These are phyloP conservation scores for Clepsis dumicolana DNA, from an alignment of 2,888 invertebrate genomes.

Conservation along the genomic window DNA sequence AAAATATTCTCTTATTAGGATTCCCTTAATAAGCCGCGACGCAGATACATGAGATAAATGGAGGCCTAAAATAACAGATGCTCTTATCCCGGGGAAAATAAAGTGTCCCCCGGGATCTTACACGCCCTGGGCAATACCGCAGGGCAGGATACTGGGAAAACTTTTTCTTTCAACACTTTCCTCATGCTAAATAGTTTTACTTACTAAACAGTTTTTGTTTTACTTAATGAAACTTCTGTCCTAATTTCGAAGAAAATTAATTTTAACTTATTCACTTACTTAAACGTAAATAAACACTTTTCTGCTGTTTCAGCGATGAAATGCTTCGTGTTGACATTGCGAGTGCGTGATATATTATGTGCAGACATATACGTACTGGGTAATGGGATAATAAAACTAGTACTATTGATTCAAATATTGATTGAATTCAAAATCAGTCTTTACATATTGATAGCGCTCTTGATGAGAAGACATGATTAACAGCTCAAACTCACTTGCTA, in stretches of 20 bases:
- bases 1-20: not conserved
- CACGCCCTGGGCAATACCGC: constrained; percentile 15
- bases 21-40: not conserved
- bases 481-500: not conserved
- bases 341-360: too few species aligned
- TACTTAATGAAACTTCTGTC: not conserved
- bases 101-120: constrained; percentile 18
- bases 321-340: too few species aligned
- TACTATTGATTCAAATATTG: too few species aligned
- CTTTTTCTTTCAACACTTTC: not conserved
- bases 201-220: not conserved
- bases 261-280: not conserved
- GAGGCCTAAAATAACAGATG: constrained; percentile 16
- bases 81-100: constrained; percentile 25
- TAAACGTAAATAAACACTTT: too few species aligned
- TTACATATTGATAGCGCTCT: not conserved
- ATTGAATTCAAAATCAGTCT: not conserved
- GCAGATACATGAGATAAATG: constrained; percentile 2
- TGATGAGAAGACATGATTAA: not conserved
- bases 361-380: too few species aligned
- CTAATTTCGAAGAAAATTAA: not conserved
- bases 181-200: constrained; percentile 9
- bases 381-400: too few species aligned
- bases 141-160: not conserved
- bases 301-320: too few species aligned